phyloP scores from a whole-genome alignment of 1,140 invertebrate genomes.

The Orchestia grillus region DNA sequence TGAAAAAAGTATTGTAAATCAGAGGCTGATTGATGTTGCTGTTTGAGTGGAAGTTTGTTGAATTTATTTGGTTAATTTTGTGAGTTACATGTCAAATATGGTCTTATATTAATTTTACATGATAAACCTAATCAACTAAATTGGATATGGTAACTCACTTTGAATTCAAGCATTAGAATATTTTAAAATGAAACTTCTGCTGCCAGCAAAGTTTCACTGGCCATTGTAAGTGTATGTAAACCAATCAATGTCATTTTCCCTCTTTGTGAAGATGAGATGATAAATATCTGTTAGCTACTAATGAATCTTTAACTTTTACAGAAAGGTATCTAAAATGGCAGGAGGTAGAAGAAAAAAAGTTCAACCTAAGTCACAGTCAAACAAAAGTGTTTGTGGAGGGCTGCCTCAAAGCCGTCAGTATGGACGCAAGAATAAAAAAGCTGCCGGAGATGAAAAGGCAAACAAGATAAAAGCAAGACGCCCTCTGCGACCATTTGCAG shows the following conservation, averaged over 20 bases:
- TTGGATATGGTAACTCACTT: not conserved
- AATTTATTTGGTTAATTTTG: not conserved
- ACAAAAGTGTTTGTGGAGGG: not conserved
- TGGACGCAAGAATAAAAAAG: not conserved
- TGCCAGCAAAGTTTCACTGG: too few relatives aligned
- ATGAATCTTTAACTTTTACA: not conserved
- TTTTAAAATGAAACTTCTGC: too few relatives aligned
- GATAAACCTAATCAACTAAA: not conserved
- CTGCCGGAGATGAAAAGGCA: not conserved
- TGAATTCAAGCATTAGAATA: not conserved
- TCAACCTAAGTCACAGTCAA: not conserved
- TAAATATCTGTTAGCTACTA: not conserved
- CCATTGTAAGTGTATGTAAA: too few relatives aligned
- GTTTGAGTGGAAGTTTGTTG: not conserved
- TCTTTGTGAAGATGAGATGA: too few relatives aligned
- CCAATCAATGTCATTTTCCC: too few relatives aligned
- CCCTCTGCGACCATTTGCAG: not conserved
- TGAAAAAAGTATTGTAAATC: too few relatives aligned
- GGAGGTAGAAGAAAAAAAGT: not conserved
- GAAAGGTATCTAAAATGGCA: not conserved
- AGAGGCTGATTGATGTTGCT: too few relatives aligned
- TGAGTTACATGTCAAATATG: not conserved
- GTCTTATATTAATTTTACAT: not conserved
- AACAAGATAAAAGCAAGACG: slow-evolving; percentile 3
- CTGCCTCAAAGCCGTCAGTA: not conserved